Conservation (phyloP, 2,888 invertebrate genomes). For the Sinotaia quadrata region DNA sequence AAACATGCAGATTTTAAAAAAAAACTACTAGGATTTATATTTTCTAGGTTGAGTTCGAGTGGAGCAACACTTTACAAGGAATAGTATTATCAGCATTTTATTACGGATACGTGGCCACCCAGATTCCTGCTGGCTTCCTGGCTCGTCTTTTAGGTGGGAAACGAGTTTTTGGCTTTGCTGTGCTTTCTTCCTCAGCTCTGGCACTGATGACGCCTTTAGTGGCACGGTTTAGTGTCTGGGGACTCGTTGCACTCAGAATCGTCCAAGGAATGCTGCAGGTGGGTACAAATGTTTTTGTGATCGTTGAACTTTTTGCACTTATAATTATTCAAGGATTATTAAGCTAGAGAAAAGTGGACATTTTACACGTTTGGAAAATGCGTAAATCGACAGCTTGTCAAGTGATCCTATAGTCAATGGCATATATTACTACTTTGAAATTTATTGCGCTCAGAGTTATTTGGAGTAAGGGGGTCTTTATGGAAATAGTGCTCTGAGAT, state of each 20-base stretch:
- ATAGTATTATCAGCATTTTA: slow-evolving; percentile 57
- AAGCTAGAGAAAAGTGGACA: not conserved
- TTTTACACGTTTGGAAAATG: not conserved
- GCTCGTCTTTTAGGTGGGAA: slow-evolving; percentile 1
- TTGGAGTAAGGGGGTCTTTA: too few species aligned
- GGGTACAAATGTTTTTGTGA: not conserved
- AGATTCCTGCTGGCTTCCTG: slow-evolving; percentile 11
- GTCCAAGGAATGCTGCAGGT: slow-evolving; percentile 88
- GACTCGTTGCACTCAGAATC: slow-evolving; percentile 81
- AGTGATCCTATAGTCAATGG: too few species aligned
- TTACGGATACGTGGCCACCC: slow-evolving; percentile 60
- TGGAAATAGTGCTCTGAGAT: too few species aligned
- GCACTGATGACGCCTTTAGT: slow-evolving; percentile 10
- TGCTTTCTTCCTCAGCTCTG: slow-evolving; percentile 1
- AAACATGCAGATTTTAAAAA: not conserved
- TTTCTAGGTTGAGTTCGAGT: slow-evolving; percentile 6
- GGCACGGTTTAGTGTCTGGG: slow-evolving; percentile 77
- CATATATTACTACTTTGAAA: too few species aligned
- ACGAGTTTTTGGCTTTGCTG: not conserved
- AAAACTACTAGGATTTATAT: not conserved
- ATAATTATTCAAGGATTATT: too few species aligned
- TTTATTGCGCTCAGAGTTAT: too few species aligned
- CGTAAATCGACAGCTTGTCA: too few species aligned
- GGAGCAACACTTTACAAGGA: slow-evolving; percentile 17
- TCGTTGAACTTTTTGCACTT: too few species aligned